A percentile compares a stretch with the other conserved stretches of the same genome.
These are phyloP conservation scores for Falco punctatus DNA, from an alignment of 2,113 vertebrate species.

Conservation along the genomic window DNA sequence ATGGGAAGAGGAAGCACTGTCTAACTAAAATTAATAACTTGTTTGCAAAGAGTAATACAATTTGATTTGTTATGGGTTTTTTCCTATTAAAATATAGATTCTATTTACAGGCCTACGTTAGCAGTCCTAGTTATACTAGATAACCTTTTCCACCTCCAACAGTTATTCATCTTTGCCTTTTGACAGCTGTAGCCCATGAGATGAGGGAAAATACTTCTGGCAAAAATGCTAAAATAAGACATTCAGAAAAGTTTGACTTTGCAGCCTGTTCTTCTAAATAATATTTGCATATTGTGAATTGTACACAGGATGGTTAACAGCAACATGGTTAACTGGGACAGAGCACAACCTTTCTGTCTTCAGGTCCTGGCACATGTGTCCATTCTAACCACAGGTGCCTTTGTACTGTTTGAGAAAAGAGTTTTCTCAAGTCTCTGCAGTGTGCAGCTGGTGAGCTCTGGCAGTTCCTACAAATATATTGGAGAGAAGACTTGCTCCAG, in stretches of 20 bases:
- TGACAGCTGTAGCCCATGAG: neutral
- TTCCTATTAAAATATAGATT: neutral
- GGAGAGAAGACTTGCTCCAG: neutral
- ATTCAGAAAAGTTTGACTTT: neutral
- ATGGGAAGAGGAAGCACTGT: neutral
- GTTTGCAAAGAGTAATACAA: neutral
- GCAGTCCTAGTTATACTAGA: neutral
- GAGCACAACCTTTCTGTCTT: neutral
- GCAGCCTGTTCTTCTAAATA: neutral
- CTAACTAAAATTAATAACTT: neutral
- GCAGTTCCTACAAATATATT: neutral
- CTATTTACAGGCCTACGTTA: neutral
- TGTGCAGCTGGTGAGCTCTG: neutral
- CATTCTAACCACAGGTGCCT: neutral
- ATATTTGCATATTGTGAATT: neutral
- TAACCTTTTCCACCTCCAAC: neutral
- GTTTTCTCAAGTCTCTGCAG: neutral
- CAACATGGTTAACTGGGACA: neutral
- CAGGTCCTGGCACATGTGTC: rapidly evolving
- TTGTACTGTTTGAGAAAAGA: neutral
- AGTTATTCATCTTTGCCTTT: neutral
- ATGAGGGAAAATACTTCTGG: neutral
- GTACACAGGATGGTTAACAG: neutral
- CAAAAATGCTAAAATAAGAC: neutral
- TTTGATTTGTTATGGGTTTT: neutral